A percentile compares a stretch with the other conserved stretches of the same genome.
Evolutionary conservation across 2,797 vertebrate genomes (phyloP).

Genomic region (Manis javanica): DNA sequence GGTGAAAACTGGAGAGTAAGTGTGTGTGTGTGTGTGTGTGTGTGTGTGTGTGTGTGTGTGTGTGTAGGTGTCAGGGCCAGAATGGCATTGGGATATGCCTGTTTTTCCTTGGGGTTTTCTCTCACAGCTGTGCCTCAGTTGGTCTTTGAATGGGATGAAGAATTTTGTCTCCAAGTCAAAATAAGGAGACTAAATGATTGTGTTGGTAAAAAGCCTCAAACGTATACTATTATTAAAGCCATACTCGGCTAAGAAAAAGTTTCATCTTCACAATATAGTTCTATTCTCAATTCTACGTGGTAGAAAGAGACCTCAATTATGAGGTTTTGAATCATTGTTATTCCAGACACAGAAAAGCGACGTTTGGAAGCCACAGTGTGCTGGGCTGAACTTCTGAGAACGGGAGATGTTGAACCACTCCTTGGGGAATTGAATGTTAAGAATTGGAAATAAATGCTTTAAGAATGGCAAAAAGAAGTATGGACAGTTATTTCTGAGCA

Average conservation of each 20-base stretch:
- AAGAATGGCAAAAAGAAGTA: background rate
- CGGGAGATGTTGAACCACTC: rapidly evolving
- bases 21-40: too few species aligned
- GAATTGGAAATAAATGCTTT: background rate
- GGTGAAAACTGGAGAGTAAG: background rate
- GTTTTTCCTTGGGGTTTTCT: background rate
- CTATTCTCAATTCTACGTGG: conserved; percentile 62
- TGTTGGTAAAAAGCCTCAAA: conserved; percentile 58
- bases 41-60: too few species aligned
- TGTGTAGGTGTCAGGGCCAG: background rate
- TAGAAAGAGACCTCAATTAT: conserved; percentile 60
- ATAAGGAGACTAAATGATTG: conserved; percentile 63
- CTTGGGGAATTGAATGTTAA: background rate
- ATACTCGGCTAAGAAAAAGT: conserved; percentile 41
- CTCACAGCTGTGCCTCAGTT: background rate
- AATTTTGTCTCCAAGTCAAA: conserved; percentile 45
- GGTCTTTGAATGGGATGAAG: conserved; percentile 12
- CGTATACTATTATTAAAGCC: conserved; percentile 48
- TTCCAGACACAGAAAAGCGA: background rate
- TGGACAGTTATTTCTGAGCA: conserved; percentile 14
- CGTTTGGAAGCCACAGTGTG: background rate
- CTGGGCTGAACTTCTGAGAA: background rate
- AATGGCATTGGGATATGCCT: background rate
- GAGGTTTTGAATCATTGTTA: conserved; percentile 33
- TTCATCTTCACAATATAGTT: background rate